Evolutionary conservation across 2,888 invertebrate genomes (phyloP), one percentile per base, ranked within the genome.

Genomic region (Caradrina clavipalpis): DNA sequence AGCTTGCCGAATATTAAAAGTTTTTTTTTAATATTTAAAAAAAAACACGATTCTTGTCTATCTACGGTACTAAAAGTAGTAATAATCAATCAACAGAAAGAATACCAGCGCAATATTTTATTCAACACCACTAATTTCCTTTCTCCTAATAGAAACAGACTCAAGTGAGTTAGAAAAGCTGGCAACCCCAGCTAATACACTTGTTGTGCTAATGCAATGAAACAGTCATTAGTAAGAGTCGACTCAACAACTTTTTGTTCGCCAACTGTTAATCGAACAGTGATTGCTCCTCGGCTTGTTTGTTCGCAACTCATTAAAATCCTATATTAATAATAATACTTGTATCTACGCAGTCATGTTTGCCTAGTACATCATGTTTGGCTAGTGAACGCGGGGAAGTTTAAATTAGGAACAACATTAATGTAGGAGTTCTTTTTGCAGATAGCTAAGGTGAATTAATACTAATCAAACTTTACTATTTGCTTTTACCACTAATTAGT

Each of bases 201-300:
- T 80, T 78, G 84, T 86, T 86, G 86, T 84, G 80, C 82, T 88
- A 88, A 88, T 86, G 85, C 81, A 87, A 88, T 90, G 81, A 85
- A 89, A 86, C 84, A 83, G 78, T 84, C 88, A 88, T 91, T 90
- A 90, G 87, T 88, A 83, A 86, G 83, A 73, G 81, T 78, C 74
- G 73, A 76, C 59, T 68, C 78, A 57, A 76, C 71, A 79, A 86
- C 82, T 90, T 90, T 87, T 90, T 88, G 86, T 85, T 83, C 69
- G 73, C 75, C 74, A 77, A 75, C 77, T 79, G 86, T 86, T 87
- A 86, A 88, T 88, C 86, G 85, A 81, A 74, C 76, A 74, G 75
- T 74, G 69, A 81, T 69, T 70, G 74, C 62, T 74, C 21, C 78
- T 54, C 59, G 54, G 31, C 60, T 51, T 78, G 61, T 81, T 80